Evolutionary conservation across 2,113 vertebrate genomes (phyloP), one percentile per base, ranked within the genome.

Genomic region (Strigops habroptila): DNA sequence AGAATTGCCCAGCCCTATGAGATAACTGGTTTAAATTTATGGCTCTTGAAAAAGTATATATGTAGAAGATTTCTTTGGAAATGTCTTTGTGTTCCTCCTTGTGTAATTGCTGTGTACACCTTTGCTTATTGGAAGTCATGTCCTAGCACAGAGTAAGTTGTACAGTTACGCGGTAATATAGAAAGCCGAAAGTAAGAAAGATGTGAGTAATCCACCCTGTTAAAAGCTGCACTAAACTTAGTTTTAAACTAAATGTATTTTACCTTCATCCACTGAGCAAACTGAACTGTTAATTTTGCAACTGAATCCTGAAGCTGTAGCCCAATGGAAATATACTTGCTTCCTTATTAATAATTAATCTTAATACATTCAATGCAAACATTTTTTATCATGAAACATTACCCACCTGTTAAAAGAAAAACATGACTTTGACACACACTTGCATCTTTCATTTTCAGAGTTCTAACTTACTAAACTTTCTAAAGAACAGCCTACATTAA

Each of bases 291-390:
- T 90, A 77, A 90, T 86, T 91, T 96, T 95, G 91, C 86, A 96
- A 43, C 86, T 97, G 91, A 97, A 85, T 96, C 94, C 88, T 94
- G 94, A 91, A 97, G 85, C 95, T 90, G 90, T 77, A 91, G 74
- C 78, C 91, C 89, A 95, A 83, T 95, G 81, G 96, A 97, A 97
- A 92, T 96, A 86, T 76, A 93, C 92, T 90, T 86, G 74, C 91
- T 98, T 98, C 96, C 95, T 97, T 97, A 98, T 98, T 98, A 98
- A 98, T 98, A 97, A 97, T 97, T 98, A 98, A 98, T 97, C 97
- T 82, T 94, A 95, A 94, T 93, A 93, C 89, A 93, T 95, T 96
- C 91, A 97, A 49, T 67, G 94, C 93, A 98, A 97, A 97, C 90
- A 91, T 90, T 95, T 92, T 94, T 94, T 75, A 90, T 92, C 93